Base-by-base conservation (phyloP, 2,797 vertebrate species). In the Melanotaenia nigrans region DNA sequence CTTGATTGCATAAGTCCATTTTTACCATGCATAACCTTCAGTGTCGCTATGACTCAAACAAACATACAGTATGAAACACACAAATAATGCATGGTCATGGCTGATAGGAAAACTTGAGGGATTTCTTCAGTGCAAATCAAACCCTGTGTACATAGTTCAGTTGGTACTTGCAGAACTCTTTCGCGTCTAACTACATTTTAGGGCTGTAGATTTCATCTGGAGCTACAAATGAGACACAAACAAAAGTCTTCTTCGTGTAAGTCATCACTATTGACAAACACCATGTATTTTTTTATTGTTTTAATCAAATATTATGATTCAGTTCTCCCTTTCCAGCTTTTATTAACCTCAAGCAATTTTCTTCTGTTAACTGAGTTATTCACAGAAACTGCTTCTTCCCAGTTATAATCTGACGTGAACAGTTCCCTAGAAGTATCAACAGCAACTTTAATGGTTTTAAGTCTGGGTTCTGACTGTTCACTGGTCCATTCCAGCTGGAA, bases 1-100 rank as follows among this genome's bases (percentile, higher is more conserved):
- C 35, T 38, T 38, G 49, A 42, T 45, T 58, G 32, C 42, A 66
- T 7, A 18, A 12, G 61, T 71, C 24, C 18, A 20, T 8, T 56
- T 68, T 60, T 53, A 69, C 33, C 66, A 38, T 2, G 47, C 6
- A 16, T 61, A 56, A 22, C 78, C 71, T 77, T 82, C 62, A 63
- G 30, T 13, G 33, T 51, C 7, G 20, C 20, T 45, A 47, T 25
- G 38, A 38, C 49, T 64, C 35, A 71, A 32, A 45, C 30, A 55
- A 40, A 45, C 3, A 18, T 3, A 36, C 35, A 36, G 32, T 32
- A 32, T 32, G 35, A 40, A 1, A 40, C 18, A 13, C 64, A 47
- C 14, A n/a, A 12, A 56, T 57, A 47, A 2, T 35, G 40, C 30
- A 20, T 13, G 16, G 25, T 33, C 47, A 25, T 14, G 8, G 58